These are phyloP conservation scores for Tachina lurida DNA, from an alignment of 2,888 invertebrate species.

Conservation along the genomic window DNA sequence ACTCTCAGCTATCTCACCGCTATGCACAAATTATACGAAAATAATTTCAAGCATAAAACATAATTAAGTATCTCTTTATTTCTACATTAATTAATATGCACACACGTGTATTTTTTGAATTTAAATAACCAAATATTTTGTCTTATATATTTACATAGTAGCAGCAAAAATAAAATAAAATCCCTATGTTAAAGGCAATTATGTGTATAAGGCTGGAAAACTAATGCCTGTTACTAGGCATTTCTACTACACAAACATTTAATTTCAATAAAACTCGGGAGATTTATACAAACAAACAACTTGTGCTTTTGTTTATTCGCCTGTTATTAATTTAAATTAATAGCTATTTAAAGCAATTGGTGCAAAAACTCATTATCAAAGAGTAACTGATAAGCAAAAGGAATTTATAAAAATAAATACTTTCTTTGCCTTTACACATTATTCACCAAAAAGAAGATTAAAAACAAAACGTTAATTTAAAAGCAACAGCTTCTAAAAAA, in stretches of 20 bases:
- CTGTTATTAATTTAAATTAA: conserved; percentile 63
- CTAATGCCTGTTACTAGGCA: not conserved
- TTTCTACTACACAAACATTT: not conserved
- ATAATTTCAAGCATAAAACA: not conserved
- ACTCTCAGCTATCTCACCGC: not conserved
- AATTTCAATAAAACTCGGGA: not conserved
- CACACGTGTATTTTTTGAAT: not conserved
- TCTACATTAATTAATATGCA: not conserved
- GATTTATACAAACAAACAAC: not conserved
- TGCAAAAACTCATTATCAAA: conserved; percentile 57
- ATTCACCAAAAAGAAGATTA: not conserved
- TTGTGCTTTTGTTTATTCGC: conserved; percentile 40
- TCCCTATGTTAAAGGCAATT: conserved; percentile 44
- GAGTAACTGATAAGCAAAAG: conserved; percentile 36
- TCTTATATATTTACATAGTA: not conserved
- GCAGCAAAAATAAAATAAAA: too few relatives aligned
- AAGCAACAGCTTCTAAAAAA: not conserved
- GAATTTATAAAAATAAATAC: not conserved
- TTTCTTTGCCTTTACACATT: not conserved
- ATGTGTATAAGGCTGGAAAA: conserved; percentile 42
- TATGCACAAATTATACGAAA: not conserved
- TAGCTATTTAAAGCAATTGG: conserved; percentile 60
- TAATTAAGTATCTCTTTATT: not conserved
- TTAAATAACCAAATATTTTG: not conserved
- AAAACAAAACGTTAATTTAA: not conserved